These are phyloP conservation scores for Periophthalmus modestus DNA, from an alignment of 2,113 vertebrate species.

Conservation along the genomic window DNA sequence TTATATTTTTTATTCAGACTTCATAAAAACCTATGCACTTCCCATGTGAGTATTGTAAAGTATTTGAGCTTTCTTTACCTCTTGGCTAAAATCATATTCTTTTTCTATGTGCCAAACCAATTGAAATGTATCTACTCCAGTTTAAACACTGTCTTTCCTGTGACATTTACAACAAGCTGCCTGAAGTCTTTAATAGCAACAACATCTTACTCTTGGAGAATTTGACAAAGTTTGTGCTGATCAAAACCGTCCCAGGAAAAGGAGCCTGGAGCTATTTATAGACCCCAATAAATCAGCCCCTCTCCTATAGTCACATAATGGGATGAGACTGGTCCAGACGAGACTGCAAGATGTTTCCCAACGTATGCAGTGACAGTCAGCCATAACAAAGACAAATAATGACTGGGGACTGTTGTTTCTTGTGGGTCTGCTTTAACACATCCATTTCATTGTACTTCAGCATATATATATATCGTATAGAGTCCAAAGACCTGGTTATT, in stretches of 20 bases:
- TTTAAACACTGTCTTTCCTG: not conserved
- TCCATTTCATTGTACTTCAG: too few relatives aligned
- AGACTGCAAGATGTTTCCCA: constrained; percentile 66
- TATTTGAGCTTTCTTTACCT: too few relatives aligned
- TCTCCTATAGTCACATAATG: constrained; percentile 57
- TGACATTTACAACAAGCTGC: constrained; percentile 1
- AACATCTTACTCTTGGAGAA: constrained; percentile 1
- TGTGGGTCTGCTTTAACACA: constrained; percentile 42
- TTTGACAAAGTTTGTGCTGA: constrained; percentile 24
- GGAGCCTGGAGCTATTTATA: constrained; percentile 53
- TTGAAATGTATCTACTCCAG: not conserved
- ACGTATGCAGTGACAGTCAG: constrained; percentile 67
- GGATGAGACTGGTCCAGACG: constrained; percentile 50
- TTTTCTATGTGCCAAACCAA: not conserved
- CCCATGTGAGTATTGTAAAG: not conserved
- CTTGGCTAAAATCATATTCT: not conserved
- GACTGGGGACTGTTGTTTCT: constrained; percentile 55
- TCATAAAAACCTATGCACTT: not conserved
- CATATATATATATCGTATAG: too few relatives aligned
- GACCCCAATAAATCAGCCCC: constrained; percentile 54
- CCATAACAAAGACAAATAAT: constrained; percentile 71
- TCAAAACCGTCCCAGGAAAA: constrained; percentile 33
- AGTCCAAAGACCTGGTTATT: too few relatives aligned
- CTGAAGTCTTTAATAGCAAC: not conserved
- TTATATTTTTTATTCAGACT: too few relatives aligned